A percentile compares a stretch with the other conserved stretches of the same genome.
These are phyloP conservation scores for Aphidoletes aphidimyza DNA, from an alignment of 2,888 invertebrate genomes.

Conservation along the genomic window DNA sequence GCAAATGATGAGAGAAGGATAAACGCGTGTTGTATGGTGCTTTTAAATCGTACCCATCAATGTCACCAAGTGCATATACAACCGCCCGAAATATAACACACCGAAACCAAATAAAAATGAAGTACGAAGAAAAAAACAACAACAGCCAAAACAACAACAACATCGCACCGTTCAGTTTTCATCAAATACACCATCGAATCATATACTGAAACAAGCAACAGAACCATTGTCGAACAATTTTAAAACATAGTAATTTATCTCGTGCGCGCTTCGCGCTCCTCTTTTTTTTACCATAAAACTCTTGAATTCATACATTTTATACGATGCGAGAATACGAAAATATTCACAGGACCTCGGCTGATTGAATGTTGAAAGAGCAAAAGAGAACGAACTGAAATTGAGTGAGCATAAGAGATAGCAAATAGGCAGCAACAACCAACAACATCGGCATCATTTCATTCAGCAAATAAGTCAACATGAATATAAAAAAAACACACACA, in stretches of 20 bases:
- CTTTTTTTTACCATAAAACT: constrained; percentile 3
- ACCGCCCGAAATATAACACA: too few relatives aligned
- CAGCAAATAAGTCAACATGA: constrained; percentile 43
- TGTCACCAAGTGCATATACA: constrained; percentile 30
- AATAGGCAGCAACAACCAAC: constrained; percentile 6
- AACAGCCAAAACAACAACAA: not conserved
- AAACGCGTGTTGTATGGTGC: not conserved
- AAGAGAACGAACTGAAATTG: too few relatives aligned
- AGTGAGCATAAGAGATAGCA: not conserved
- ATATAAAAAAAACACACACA: not conserved
- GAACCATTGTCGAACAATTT: constrained; percentile 7
- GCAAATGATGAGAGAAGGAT: not conserved
- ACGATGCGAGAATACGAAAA: constrained; percentile 2
- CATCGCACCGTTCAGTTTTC: not conserved
- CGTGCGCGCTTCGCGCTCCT: too few relatives aligned
- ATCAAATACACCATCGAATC: too few relatives aligned
- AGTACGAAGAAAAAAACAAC: not conserved
- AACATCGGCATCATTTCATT: constrained; percentile 29
- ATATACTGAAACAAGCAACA: too few relatives aligned
- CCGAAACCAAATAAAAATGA: not conserved
- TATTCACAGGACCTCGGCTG: not conserved
- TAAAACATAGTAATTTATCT: constrained; percentile 45
- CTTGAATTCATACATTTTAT: constrained; percentile 11
- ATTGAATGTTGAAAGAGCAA: not conserved
- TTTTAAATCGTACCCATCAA: not conserved